phyloP scores from a whole-genome alignment of 2,797 vertebrate genomes.

The Anguilla marmorata region DNA sequence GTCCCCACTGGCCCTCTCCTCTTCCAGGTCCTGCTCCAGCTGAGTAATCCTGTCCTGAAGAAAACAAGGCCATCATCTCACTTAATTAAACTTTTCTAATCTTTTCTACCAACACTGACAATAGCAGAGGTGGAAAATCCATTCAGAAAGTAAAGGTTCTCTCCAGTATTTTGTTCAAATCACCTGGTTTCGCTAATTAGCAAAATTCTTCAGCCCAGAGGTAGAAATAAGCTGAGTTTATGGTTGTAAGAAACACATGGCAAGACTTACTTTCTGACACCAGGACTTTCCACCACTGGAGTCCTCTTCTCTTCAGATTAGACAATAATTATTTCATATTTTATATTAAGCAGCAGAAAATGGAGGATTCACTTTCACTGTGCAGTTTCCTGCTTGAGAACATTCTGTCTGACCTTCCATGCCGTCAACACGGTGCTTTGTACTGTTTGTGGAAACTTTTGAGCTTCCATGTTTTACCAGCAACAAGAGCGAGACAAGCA shows the following conservation, averaged over 20 bases:
- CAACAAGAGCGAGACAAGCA: slow-evolving; percentile 41
- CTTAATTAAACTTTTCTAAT: neutral
- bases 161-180: too few relatives aligned
- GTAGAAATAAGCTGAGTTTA: neutral
- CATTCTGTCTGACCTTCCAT: slow-evolving; percentile 34
- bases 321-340: neutral
- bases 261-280: too few relatives aligned
- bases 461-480: slow-evolving; percentile 61
- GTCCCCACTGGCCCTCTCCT: slow-evolving; percentile 86
- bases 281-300: too few relatives aligned
- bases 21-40: slow-evolving; percentile 84
- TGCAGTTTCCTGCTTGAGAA: neutral
- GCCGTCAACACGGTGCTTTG: slow-evolving; percentile 55
- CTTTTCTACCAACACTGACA: neutral
- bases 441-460: slow-evolving; percentile 37
- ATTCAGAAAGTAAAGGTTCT: too few relatives aligned
- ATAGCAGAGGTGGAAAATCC: too few relatives aligned
- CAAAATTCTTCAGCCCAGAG: too few relatives aligned
- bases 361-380: slow-evolving; percentile 6
- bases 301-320: neutral
- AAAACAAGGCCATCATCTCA: neutral
- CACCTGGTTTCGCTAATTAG: too few relatives aligned
- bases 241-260: too few relatives aligned
- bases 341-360: neutral
- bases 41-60: slow-evolving; percentile 81